phyloP scores from a whole-genome alignment of 30 jellyfish, hydroid and myxozoan genomes.

The Morbakka virulenta region DNA sequence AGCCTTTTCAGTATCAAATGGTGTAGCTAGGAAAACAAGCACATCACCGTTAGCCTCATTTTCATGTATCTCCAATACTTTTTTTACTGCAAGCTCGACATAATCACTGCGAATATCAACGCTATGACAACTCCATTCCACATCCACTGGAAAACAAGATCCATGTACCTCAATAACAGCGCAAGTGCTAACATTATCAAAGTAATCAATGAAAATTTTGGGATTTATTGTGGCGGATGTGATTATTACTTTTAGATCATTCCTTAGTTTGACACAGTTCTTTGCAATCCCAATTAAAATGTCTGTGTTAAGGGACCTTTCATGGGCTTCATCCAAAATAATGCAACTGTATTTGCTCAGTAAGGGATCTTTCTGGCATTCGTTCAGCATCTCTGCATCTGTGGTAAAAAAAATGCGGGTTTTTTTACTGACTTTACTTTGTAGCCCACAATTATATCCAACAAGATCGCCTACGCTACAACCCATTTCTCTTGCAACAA shows the following conservation, averaged over 20 bases:
- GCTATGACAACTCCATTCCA: slow-evolving; percentile 4
- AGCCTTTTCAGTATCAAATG: slow-evolving; percentile 63
- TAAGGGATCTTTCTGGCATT: slow-evolving; percentile 50
- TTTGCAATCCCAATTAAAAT: slow-evolving; percentile 53
- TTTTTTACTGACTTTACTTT: not conserved
- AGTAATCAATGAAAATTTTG: slow-evolving; percentile 49
- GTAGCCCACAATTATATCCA: slow-evolving; percentile 69
- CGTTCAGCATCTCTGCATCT: slow-evolving; percentile 51
- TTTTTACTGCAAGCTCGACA: slow-evolving; percentile 23
- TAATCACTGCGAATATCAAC: not conserved
- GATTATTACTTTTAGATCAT: slow-evolving; percentile 41
- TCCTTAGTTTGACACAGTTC: slow-evolving; percentile 9
- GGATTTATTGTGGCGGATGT: slow-evolving; percentile 85
- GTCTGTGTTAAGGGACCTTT: slow-evolving; percentile 58
- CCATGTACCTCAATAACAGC: slow-evolving; percentile 61
- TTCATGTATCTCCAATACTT: slow-evolving; percentile 45
- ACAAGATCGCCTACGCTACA: slow-evolving; percentile 44
- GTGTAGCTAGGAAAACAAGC: slow-evolving; percentile 62
- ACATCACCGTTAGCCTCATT: slow-evolving; percentile 41
- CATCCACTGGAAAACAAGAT: slow-evolving; percentile 63
- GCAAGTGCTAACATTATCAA: slow-evolving; percentile 38
- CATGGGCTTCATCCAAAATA: slow-evolving; percentile 83
- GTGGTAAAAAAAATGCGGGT: slow-evolving; percentile 59
- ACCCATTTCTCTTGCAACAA: slow-evolving; percentile 46
- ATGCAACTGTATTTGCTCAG: slow-evolving; percentile 43